Evolutionary conservation across 2,888 invertebrate species (phyloP), one percentile per base, ranked within the genome.

Genomic region (Nemapogon koenigi): DNA sequence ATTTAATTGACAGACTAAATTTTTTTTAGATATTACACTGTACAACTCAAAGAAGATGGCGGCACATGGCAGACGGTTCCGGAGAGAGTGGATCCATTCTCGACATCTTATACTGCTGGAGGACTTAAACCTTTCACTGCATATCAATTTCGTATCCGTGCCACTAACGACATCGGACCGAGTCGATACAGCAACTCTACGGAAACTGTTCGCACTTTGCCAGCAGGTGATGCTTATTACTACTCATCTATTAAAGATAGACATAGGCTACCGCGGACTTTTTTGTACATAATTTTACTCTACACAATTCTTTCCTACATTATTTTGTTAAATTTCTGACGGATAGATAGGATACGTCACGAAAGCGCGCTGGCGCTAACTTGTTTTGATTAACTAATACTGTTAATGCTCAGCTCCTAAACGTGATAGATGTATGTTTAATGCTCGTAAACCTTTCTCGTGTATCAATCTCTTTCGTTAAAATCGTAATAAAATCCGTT

Each of bases 151-250:
- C 83, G 97, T 35, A 93, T 98, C 48, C 90, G 94, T 62, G 97
- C 96, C 1, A 93, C 92, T 8, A 98, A 98, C 59, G 99, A 99
- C 60, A 90, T 97, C 39, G 97, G 97, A 0, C 92, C 92, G 1
- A 96, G 97, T 53, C 84, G 88, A 1, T 98, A 92, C 79, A 97
- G 97, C 59, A 84, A 86, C 11, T 90, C 94, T 50, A 95, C 95
- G 1, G 87, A 89, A 46, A 88, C 90, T 56, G 92, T 94, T 17
- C 83, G 91, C 48, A 97, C 96, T 0, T 75, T 94, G 44, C 91
- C 94, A 16, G 93, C 94, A 42, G 87, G 88, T 88, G 58, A 51
- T 52, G n/a, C n/a, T n/a, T n/a, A n/a, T n/a, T n/a, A n/a, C n/a
- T n/a, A n/a, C n/a, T n/a, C n/a, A n/a, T n/a, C n/a, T n/a, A n/a